These are phyloP conservation scores for Prorops nasuta DNA, from an alignment of 1,140 invertebrate genomes.

Conservation along the genomic window DNA sequence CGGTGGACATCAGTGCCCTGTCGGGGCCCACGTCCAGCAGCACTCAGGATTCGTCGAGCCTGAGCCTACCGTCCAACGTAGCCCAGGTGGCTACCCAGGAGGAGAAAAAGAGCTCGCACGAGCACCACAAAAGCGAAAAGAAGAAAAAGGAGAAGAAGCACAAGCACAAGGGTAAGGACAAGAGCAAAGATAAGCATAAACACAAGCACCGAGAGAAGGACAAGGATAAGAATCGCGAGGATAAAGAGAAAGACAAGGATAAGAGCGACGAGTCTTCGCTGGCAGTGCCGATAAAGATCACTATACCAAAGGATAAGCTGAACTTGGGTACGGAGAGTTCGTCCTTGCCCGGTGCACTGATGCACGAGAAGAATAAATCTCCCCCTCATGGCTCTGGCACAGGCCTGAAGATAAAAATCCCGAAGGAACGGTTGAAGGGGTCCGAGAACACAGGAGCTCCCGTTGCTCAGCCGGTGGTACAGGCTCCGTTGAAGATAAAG, in stretches of 20 bases:
- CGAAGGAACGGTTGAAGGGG: constrained; percentile 61
- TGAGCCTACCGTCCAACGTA: not conserved
- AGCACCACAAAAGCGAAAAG: constrained; percentile 59
- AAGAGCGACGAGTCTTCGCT: constrained; percentile 35
- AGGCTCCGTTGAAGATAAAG: constrained; percentile 57
- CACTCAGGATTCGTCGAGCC: not conserved
- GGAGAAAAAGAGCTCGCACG: constrained; percentile 45
- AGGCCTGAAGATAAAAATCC: constrained; percentile 65
- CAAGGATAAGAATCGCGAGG: constrained; percentile 55
- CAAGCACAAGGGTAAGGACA: constrained; percentile 67
- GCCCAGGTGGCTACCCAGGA: constrained; percentile 1
- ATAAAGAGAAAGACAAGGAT: constrained; percentile 54
- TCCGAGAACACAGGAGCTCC: constrained; percentile 21
- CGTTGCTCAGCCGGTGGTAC: constrained; percentile 27
- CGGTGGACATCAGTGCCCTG: constrained; percentile 32
- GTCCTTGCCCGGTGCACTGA: not conserved
- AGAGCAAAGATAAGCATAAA: constrained; percentile 64
- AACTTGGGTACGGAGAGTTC: constrained; percentile 31
- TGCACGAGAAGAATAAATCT: constrained; percentile 30
- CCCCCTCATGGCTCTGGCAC: constrained; percentile 33
- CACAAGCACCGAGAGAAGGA: constrained; percentile 68
- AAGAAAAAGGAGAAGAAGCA: constrained; percentile 69
- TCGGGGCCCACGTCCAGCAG: constrained; percentile 16
- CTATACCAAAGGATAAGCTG: constrained; percentile 67
- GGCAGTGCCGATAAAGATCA: constrained; percentile 63